Percentiles rank a stretch among this genome's conserved stretches.
These are phyloP conservation scores for Acanthococcus lagerstroemiae DNA, from an alignment of 2,888 invertebrate genomes.

Conservation along the genomic window DNA sequence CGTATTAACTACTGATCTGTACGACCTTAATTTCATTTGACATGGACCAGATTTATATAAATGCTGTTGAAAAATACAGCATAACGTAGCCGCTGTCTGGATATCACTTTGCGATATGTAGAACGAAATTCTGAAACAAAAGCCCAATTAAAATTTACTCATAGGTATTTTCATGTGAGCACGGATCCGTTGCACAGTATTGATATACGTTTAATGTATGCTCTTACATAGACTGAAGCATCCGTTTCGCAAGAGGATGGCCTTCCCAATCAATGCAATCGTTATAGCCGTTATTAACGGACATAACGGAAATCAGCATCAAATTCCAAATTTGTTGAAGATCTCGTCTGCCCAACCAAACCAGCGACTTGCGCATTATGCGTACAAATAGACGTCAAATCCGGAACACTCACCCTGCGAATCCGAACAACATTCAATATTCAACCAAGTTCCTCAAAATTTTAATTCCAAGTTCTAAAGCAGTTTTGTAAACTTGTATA, in stretches of 20 bases:
- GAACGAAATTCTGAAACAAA: slow-evolving; percentile 61
- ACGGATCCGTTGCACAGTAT: no score
- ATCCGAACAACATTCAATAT: no score
- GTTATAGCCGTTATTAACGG: slow-evolving; percentile 37
- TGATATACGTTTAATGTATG: slow-evolving; percentile 34
- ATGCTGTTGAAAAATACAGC: slow-evolving; percentile 64
- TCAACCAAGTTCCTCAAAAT: no score
- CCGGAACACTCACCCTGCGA: slow-evolving; percentile 33
- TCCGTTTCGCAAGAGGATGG: slow-evolving; percentile 76
- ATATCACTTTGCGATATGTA: slow-evolving; percentile 72
- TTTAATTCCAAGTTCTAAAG: no score
- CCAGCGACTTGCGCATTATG: slow-evolving; percentile 68
- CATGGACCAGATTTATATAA: neutral
- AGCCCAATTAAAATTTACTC: neutral
- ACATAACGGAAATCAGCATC: slow-evolving; percentile 50
- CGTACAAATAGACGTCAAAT: slow-evolving; percentile 47
- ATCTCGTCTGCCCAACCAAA: slow-evolving; percentile 62
- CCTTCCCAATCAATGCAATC: slow-evolving; percentile 42
- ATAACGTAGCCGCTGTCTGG: slow-evolving; percentile 89
- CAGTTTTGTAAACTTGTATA: no score
- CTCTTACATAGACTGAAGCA: slow-evolving; percentile 75
- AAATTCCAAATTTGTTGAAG: slow-evolving; percentile 80
- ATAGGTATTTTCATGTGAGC: no score
- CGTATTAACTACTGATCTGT: neutral
- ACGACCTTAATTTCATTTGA: neutral